A percentile compares a stretch with the other conserved stretches of the same genome.
Evolutionary conservation across 37 sponge, comb jelly and placozoan species (phyloP).

Genomic region (Haliclona indistincta): DNA sequence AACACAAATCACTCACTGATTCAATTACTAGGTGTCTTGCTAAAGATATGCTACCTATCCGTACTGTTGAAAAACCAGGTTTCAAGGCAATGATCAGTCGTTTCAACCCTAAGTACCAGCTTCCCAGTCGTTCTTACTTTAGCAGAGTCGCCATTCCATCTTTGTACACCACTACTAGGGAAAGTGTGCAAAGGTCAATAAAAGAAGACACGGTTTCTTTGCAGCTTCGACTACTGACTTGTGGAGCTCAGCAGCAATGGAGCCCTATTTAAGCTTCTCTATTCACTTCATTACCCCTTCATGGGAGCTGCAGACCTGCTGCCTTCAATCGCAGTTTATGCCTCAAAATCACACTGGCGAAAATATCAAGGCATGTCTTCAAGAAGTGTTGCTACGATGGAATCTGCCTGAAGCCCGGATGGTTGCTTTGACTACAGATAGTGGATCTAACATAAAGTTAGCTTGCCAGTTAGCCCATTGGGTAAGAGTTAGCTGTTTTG

Average conservation of each 20-base stretch:
- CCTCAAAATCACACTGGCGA: constrained; percentile 13
- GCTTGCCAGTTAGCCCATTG: constrained; percentile 1
- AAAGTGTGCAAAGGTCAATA: background rate
- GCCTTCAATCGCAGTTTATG: constrained; percentile 5
- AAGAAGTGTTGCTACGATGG: background rate
- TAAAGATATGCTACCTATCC: constrained; percentile 13
- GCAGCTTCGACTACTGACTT: constrained; percentile 12
- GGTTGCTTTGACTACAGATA: constrained; percentile 13
- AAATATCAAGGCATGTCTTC: constrained; percentile 2
- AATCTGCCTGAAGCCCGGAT: background rate
- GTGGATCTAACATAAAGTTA: constrained; percentile 15
- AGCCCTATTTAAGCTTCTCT: constrained; percentile 16
- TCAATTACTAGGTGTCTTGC: constrained; percentile 1
- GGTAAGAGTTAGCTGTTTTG: constrained; percentile 14
- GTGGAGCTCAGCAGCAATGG: constrained; percentile 11
- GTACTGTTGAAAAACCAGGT: constrained; percentile 6
- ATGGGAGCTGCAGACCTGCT: constrained; percentile 3
- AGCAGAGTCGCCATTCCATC: constrained; percentile 23
- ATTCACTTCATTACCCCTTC: constrained; percentile 12
- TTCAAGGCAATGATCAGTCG: background rate
- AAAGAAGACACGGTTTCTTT: background rate
- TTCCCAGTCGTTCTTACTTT: constrained; percentile 16
- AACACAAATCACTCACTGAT: constrained; percentile 16
- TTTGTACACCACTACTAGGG: constrained; percentile 1
- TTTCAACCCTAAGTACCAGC: constrained; percentile 3